Conservation (phyloP, 2,113 vertebrate species). For the Malurus cyaneus region DNA sequence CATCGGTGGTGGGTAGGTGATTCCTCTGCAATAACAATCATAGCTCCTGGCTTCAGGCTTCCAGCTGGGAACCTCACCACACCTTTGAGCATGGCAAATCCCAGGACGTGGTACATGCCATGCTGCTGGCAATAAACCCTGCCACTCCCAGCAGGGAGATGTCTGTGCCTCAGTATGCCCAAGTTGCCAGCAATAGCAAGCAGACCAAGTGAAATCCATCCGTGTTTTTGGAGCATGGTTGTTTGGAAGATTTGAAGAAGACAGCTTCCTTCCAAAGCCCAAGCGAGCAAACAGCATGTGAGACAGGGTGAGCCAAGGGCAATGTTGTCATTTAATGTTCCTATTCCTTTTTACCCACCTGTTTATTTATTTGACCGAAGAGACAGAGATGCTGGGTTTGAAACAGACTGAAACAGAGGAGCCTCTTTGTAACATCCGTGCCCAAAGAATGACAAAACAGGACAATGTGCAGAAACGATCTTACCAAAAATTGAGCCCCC, state of each 20-base stretch:
- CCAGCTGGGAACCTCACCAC: neutral
- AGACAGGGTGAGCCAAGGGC: neutral
- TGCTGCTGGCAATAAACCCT: neutral
- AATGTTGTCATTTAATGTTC: neutral
- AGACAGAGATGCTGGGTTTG: neutral
- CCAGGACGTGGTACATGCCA: too few species aligned
- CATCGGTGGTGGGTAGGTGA: fast-evolving
- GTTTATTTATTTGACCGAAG: neutral
- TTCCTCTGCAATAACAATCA: neutral
- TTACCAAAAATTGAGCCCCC: neutral
- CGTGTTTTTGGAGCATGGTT: neutral
- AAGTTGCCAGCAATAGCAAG: neutral
- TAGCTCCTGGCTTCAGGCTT: neutral
- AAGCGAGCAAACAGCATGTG: neutral
- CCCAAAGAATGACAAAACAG: neutral
- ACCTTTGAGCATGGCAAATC: neutral
- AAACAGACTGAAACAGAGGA: neutral
- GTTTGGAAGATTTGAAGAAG: neutral
- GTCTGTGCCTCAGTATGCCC: fast-evolving
- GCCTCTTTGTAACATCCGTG: neutral
- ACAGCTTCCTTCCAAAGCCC: neutral
- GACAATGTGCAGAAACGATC: neutral
- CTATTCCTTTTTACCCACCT: neutral
- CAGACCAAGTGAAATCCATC: neutral
- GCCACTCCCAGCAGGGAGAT: neutral